Base-by-base conservation (phyloP, 1,140 invertebrate species). In the Nebria ingens region DNA sequence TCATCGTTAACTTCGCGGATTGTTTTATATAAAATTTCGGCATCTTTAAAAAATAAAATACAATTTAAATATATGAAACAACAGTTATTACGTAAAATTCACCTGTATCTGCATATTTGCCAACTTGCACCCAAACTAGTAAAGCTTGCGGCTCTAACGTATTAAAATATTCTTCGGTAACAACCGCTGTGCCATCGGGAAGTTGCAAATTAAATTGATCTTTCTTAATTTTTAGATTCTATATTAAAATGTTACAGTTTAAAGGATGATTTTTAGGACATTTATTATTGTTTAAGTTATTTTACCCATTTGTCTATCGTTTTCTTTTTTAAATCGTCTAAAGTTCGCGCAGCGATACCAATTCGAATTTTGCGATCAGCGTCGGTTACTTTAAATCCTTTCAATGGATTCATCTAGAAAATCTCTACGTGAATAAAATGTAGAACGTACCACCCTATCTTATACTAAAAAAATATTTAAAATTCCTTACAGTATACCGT, bases 131-230 rank as follows among this genome's bases (percentile, higher is more conserved):
- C 49, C 83, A 68, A 55, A 89, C 80, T 12, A 89, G 76, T 2
- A 86, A 72, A 0, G 84, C 87, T 64, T 90, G 87, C 1, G 83
- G 69, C 21, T 83, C 77, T 53, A 90, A 64, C 1, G 82, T 86
- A 40, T 73, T 66, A 61, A 90, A 83, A 64, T 89, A 89, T 1
- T 85, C 84, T 34, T 89, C 83, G 59, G 78, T 79, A 50, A 85
- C 81, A 20, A 89, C 78, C 57, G 80, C 72, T 17, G 86, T 87
- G 34, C 87, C 87, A 70, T 90, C 86, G 9, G 64, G 61, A 3
- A 62, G 65, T 56, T 71, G 69, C 53, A 71, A 67, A n/a, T 56
- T 54, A 20, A 71, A 65, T 13, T 62, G 54, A 15, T 45, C 19
- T n/a, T 61, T 57, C 20, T 64, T 55, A 21, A 68, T 55, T 58